phyloP scores from a whole-genome alignment of 2,113 vertebrate species.

The Zosterops pallidus region DNA sequence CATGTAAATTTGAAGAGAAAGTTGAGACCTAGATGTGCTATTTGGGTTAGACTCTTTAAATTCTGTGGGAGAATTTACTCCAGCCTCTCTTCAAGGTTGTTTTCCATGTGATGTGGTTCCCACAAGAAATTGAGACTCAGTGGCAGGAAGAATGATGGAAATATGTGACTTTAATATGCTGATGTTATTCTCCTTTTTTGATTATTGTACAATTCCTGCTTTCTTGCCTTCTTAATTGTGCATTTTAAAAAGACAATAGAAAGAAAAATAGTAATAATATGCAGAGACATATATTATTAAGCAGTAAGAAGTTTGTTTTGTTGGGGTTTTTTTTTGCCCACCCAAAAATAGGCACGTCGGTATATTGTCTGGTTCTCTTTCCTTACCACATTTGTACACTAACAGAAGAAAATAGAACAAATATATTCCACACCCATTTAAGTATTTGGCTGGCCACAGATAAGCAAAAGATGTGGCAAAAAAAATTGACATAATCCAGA shows the following conservation, averaged over 20 bases:
- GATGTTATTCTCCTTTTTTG: neutral
- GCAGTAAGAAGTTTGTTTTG: rapidly evolving
- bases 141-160: neutral
- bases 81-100: neutral
- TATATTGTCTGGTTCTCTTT: neutral
- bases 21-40: neutral
- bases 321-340: neutral
- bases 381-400: neutral
- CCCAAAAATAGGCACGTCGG: neutral
- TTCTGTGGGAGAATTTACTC: neutral
- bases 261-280: neutral
- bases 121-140: neutral
- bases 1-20: neutral
- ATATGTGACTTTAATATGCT: neutral
- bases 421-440: neutral
- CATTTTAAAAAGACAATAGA: neutral
- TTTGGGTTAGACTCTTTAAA: neutral
- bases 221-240: neutral
- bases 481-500: neutral
- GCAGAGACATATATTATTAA: neutral
- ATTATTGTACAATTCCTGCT: neutral
- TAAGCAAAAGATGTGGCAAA: neutral
- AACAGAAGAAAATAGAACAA: neutral
- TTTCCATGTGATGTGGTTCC: neutral
- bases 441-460: neutral